A percentile compares a stretch with the other conserved stretches of the same genome.
phyloP scores from a whole-genome alignment of 2,113 vertebrate genomes.

The Murina feae region DNA sequence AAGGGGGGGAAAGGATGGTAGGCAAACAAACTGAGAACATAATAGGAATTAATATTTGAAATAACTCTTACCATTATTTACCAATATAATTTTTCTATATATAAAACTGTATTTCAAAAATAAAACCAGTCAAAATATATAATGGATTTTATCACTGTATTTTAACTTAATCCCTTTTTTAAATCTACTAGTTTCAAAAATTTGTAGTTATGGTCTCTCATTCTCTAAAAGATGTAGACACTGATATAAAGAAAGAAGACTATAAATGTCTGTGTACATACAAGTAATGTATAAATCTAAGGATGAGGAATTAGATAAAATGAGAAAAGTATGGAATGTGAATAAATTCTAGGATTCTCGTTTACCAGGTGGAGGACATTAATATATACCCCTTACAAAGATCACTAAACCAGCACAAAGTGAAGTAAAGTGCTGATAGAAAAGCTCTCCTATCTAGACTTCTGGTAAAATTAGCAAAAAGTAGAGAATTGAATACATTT shows the following conservation, averaged over 20 bases:
- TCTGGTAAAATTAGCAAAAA: neutral
- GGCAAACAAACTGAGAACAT: neutral
- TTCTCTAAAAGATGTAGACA: neutral
- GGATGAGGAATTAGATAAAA: neutral
- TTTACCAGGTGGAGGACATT: neutral
- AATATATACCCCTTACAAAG: neutral
- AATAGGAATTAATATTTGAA: neutral
- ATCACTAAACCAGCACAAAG: neutral
- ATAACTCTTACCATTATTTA: neutral
- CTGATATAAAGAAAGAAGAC: neutral
- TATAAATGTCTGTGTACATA: neutral
- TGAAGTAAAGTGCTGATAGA: neutral
- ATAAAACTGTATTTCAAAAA: neutral
- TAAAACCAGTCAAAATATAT: neutral
- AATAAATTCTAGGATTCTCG: neutral
- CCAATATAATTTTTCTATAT: neutral
- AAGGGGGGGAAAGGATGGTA: neutral
- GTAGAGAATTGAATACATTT: neutral
- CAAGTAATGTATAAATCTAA: neutral
- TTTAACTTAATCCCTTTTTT: neutral
- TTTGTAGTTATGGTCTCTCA: neutral
- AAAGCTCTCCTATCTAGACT: neutral
- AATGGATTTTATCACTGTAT: neutral
- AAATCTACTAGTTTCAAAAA: neutral
- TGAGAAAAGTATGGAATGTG: neutral